Conservation (phyloP, 2,797 vertebrate species). For the Sebastes taczanowskii region DNA sequence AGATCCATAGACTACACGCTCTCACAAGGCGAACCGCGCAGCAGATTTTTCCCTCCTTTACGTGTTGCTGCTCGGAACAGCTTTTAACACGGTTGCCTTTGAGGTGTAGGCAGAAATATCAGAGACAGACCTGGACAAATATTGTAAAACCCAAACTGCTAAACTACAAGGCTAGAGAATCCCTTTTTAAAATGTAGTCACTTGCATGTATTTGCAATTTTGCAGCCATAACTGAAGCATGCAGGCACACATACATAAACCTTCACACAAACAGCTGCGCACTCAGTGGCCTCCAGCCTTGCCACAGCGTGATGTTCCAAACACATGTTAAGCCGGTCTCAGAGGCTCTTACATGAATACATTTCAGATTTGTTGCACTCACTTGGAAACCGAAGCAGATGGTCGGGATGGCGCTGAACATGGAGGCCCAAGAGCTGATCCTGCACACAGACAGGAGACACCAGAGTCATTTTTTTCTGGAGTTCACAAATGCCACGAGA, state of each 20-base stretch:
- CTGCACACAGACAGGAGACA: slow-evolving; percentile 65
- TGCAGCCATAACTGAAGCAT: not conserved
- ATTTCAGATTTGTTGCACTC: slow-evolving; percentile 45
- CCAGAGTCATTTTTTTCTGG: not conserved
- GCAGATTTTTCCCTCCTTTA: not conserved
- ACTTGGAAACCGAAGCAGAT: slow-evolving; percentile 99
- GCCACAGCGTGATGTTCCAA: not conserved
- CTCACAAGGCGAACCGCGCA: not conserved
- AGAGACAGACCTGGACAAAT: too few relatives aligned
- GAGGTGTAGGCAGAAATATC: too few relatives aligned
- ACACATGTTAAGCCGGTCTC: not conserved
- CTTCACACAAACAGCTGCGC: not conserved
- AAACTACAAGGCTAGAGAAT: too few relatives aligned
- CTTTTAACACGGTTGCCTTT: too few relatives aligned
- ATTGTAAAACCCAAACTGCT: too few relatives aligned
- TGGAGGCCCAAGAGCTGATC: slow-evolving; percentile 85
- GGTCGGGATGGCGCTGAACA: slow-evolving; percentile 91
- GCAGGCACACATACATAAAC: not conserved
- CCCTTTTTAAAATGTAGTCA: not conserved
- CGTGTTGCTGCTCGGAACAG: too few relatives aligned
- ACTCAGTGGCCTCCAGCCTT: slow-evolving; percentile 1
- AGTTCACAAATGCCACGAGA: slow-evolving; percentile 29
- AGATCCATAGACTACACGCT: not conserved
- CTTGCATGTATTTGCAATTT: not conserved
- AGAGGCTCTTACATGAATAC: not conserved